Conservation (phyloP, 2,113 vertebrate species). For the Nymphicus hollandicus region DNA sequence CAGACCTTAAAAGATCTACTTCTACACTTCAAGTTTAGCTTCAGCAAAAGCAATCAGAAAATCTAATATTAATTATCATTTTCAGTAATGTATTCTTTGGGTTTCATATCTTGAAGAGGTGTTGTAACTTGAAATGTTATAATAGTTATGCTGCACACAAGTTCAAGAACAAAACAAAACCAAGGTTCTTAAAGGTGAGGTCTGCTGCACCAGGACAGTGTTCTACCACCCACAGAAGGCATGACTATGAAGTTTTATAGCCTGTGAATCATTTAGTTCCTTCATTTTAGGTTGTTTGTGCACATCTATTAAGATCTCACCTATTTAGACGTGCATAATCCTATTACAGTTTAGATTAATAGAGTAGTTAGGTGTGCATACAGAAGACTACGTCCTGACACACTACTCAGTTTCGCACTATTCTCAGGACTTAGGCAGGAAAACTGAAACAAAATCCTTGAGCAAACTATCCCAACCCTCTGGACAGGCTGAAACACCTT, state of each 20-base stretch:
- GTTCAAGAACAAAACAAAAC: background rate
- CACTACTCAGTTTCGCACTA: background rate
- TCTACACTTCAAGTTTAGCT: background rate
- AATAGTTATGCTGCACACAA: background rate
- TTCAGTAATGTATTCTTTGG: background rate
- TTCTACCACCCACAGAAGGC: background rate
- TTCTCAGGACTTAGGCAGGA: background rate
- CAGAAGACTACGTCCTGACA: background rate
- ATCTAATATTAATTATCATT: background rate
- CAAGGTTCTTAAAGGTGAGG: background rate
- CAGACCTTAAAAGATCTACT: background rate
- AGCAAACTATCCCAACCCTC: background rate
- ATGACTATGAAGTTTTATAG: background rate
- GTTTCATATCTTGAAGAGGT: background rate
- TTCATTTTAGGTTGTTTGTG: background rate
- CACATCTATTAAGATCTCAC: background rate
- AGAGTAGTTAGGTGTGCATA: rapidly evolving
- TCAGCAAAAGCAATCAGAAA: background rate
- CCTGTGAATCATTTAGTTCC: background rate
- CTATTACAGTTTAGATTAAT: background rate
- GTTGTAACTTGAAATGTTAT: background rate
- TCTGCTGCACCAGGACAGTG: background rate
- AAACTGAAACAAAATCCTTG: background rate
- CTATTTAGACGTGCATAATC: background rate
- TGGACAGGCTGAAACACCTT: background rate